phyloP scores from a whole-genome alignment of 2,797 vertebrate genomes.

The Leucoraja ocellata region DNA sequence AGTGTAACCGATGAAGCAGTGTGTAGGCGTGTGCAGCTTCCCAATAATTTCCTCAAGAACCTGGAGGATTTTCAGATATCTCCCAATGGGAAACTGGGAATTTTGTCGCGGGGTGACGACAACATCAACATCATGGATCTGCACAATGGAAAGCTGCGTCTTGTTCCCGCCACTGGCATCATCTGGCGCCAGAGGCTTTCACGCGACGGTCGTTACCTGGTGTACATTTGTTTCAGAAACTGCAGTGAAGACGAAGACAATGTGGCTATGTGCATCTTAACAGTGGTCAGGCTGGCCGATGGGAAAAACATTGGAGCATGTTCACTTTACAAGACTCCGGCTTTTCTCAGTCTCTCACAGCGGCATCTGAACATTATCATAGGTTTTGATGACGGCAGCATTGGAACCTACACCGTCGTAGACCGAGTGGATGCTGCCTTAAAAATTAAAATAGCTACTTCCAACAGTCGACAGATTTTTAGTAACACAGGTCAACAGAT shows the following conservation, averaged over 20 bases:
- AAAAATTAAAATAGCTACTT: slow-evolving; percentile 98
- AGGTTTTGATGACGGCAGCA: slow-evolving; percentile 94
- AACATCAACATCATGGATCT: slow-evolving; percentile 93
- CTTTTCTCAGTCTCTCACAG: slow-evolving; percentile 86
- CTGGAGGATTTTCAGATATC: slow-evolving; percentile 96
- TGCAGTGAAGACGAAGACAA: slow-evolving; percentile 89
- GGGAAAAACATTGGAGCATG: slow-evolving; percentile 97
- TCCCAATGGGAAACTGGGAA: slow-evolving; percentile 91
- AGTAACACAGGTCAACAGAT: slow-evolving; percentile 81
- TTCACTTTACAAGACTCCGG: slow-evolving; percentile 95
- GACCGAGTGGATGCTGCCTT: slow-evolving; percentile 92
- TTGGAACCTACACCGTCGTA: slow-evolving; percentile 95
- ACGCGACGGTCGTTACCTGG: slow-evolving; percentile 89
- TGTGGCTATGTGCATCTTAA: slow-evolving; percentile 81
- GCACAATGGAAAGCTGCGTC: slow-evolving; percentile 85
- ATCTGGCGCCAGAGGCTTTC: slow-evolving; percentile 93
- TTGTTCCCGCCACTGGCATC: slow-evolving; percentile 82
- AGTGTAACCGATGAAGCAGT: slow-evolving; percentile 92
- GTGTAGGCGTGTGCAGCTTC: slow-evolving; percentile 85
- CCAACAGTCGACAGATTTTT: slow-evolving; percentile 97
- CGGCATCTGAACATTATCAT: slow-evolving; percentile 94
- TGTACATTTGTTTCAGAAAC: slow-evolving; percentile 84
- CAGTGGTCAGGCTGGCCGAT: slow-evolving; percentile 95
- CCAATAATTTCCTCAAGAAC: slow-evolving; percentile 85
- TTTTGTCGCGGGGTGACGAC: slow-evolving; percentile 90